Evolutionary conservation across 2,888 invertebrate species (phyloP).

Genomic region (Zeuzera pyrina): DNA sequence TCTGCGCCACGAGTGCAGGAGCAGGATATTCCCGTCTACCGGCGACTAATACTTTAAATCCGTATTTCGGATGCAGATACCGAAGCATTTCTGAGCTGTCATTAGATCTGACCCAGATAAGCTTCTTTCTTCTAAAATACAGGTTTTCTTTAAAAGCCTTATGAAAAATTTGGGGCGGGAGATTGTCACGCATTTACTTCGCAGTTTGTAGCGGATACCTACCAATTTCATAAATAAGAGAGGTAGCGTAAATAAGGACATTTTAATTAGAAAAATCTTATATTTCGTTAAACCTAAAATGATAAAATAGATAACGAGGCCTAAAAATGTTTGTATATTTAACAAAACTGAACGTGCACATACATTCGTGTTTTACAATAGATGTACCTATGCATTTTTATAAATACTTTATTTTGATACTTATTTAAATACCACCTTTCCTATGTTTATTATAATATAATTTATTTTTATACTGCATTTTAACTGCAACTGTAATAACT

Average conservation of each 20-base stretch:
- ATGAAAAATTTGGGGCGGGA: conserved; percentile 33
- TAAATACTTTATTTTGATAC: neutral
- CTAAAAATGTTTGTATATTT: too few species aligned
- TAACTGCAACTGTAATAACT: too few species aligned
- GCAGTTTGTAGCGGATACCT: conserved; percentile 55
- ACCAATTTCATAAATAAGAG: conserved; percentile 22
- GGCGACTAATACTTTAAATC: conserved; percentile 74
- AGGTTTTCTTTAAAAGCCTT: too few species aligned
- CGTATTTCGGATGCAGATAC: conserved; percentile 10
- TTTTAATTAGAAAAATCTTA: neutral
- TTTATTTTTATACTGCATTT: too few species aligned
- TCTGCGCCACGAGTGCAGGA: conserved; percentile 67
- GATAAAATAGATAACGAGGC: too few species aligned
- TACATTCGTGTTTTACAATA: too few species aligned
- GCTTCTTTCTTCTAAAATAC: too few species aligned
- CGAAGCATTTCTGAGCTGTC: too few species aligned
- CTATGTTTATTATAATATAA: too few species aligned
- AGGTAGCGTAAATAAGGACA: neutral
- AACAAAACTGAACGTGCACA: too few species aligned
- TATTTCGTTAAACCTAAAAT: too few species aligned
- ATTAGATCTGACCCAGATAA: too few species aligned
- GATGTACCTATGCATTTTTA: neutral
- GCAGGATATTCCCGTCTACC: conserved; percentile 73
- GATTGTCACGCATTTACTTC: conserved; percentile 61
- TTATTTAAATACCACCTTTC: neutral